Percentiles rank a stretch among this genome's conserved stretches.
These are phyloP conservation scores for Percopsis transmontana DNA, from an alignment of 2,113 vertebrate species.

Conservation along the genomic window DNA sequence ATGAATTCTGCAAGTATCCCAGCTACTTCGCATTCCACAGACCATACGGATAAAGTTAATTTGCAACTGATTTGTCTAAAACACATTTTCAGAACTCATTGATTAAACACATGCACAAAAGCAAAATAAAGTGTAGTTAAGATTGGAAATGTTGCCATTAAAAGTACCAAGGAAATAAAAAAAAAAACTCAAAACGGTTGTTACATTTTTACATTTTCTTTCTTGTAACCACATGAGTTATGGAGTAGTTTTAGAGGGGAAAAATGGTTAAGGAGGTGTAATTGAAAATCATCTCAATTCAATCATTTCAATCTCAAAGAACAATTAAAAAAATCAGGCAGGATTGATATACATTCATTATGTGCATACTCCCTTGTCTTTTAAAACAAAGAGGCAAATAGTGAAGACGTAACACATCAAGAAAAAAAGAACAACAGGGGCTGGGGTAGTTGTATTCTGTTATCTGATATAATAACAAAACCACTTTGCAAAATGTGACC, in stretches of 20 bases:
- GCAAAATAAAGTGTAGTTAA: constrained; percentile 53
- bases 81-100: constrained; percentile 48
- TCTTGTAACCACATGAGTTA: background rate
- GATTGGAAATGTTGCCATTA: constrained; percentile 59
- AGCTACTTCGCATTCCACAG: constrained; percentile 43
- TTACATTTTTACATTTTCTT: constrained; percentile 38
- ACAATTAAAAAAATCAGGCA: constrained; percentile 65
- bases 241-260: constrained; percentile 24
- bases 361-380: constrained; percentile 64
- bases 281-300: constrained; percentile 30
- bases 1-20: constrained; percentile 57
- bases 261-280: constrained; percentile 17
- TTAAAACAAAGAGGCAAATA: constrained; percentile 42
- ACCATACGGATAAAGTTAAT: constrained; percentile 35
- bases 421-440: constrained; percentile 15
- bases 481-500: constrained; percentile 28
- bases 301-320: constrained; percentile 45
- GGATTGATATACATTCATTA: constrained; percentile 79
- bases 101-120: constrained; percentile 35
- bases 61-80: constrained; percentile 63
- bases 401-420: constrained; percentile 55
- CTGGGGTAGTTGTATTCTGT: background rate
- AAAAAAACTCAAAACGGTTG: constrained; percentile 46
- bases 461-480: constrained; percentile 53
- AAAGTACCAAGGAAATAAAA: constrained; percentile 37